Evolutionary conservation across 2,797 vertebrate species (phyloP).

Genomic region (Gallinago stenura): DNA sequence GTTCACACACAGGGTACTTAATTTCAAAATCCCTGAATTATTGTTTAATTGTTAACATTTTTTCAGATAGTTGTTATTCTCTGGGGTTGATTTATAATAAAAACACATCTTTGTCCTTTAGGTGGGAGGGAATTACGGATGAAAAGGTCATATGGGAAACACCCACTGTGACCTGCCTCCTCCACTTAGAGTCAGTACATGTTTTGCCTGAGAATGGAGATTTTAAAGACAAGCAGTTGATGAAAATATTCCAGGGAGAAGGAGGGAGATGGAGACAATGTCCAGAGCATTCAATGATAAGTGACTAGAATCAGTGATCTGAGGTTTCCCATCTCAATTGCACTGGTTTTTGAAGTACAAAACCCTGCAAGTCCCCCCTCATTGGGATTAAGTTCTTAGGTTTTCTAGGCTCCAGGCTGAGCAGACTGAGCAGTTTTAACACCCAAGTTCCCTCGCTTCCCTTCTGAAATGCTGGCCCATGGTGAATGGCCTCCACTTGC

Average conservation of each 20-base stretch:
- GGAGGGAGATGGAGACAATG: neutral
- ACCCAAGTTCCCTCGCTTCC: neutral
- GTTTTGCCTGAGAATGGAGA: neutral
- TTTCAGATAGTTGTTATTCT: conserved; percentile 35
- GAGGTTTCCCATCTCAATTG: neutral
- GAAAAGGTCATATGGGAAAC: conserved; percentile 2
- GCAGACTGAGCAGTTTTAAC: neutral
- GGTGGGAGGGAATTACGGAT: neutral
- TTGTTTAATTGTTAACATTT: conserved; percentile 62
- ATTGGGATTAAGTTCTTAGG: neutral
- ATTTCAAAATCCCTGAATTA: conserved; percentile 62
- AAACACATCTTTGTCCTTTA: conserved; percentile 21
- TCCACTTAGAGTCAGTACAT: neutral
- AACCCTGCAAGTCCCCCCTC: neutral
- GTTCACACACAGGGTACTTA: conserved; percentile 50
- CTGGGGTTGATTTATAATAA: conserved; percentile 13
- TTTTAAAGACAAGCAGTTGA: neutral
- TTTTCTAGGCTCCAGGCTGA: neutral
- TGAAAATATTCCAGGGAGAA: neutral
- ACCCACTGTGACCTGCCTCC: neutral
- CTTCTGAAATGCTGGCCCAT: neutral
- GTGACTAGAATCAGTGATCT: neutral
- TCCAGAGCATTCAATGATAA: neutral
- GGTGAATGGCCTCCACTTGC: neutral
- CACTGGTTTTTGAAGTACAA: neutral